Percentiles rank a stretch among this genome's conserved stretches.
phyloP scores from a whole-genome alignment of 2,888 invertebrate species.

The Anarsia innoxiella region DNA sequence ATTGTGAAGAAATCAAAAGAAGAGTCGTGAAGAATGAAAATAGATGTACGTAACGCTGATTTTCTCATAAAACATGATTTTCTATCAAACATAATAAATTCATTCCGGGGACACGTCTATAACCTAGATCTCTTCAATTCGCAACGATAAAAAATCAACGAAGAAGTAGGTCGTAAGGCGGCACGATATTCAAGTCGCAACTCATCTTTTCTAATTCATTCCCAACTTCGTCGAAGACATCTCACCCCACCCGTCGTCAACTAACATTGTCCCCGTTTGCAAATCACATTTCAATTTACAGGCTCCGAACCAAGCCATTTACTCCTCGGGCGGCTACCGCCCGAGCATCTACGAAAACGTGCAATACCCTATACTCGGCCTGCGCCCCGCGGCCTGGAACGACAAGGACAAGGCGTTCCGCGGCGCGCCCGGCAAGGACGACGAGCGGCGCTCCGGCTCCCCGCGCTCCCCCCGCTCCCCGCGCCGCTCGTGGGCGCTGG shows the following conservation, averaged over 20 bases:
- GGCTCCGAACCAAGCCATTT: slow-evolving; percentile 59
- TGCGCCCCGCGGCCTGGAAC: slow-evolving; percentile 45
- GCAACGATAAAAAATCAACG: not conserved
- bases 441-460: too few species aligned
- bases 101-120: not conserved
- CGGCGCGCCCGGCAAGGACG: too few species aligned
- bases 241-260: too few species aligned
- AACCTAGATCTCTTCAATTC: too few species aligned
- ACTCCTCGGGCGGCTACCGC: slow-evolving; percentile 59
- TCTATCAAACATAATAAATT: not conserved
- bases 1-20: too few species aligned
- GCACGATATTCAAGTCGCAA: not conserved
- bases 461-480: not conserved
- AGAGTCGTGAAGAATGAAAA: too few species aligned
- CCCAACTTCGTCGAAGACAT: too few species aligned
- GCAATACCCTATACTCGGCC: too few species aligned
- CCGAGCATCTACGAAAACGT: slow-evolving; percentile 35
- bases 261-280: slow-evolving; percentile 34
- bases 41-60: too few species aligned
- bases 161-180: not conserved
- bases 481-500: not conserved
- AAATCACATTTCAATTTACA: slow-evolving; percentile 63
- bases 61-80: too few species aligned
- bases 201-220: not conserved
- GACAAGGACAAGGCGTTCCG: too few species aligned